phyloP scores from a whole-genome alignment of 2,797 vertebrate genomes.

The Jordanella pulchra region DNA sequence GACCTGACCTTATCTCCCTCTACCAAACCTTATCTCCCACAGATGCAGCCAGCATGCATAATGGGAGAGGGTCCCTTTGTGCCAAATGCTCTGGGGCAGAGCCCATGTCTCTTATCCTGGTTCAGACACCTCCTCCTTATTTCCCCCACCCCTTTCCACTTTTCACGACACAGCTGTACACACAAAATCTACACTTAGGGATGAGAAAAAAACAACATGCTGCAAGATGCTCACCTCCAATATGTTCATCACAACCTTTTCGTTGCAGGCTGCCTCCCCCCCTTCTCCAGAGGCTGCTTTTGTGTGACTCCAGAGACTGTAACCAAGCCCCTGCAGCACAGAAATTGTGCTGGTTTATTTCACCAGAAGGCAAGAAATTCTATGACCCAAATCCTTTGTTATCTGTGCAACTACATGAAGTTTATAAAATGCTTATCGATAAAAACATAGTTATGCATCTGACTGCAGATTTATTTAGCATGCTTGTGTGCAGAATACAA shows the following conservation, averaged over 20 bases:
- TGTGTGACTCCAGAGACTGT: conserved; percentile 46
- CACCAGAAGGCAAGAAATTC: conserved; percentile 28
- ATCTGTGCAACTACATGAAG: conserved; percentile 58
- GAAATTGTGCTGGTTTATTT: conserved; percentile 39
- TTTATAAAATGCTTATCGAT: conserved; percentile 33
- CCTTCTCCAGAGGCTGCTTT: conserved; percentile 33
- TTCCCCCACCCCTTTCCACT: conserved; percentile 15
- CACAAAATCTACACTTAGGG: conserved; percentile 50
- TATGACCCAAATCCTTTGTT: conserved; percentile 33
- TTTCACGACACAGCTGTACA: conserved; percentile 69
- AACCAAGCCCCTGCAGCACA: conserved; percentile 28
- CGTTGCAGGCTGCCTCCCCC: conserved; percentile 7
- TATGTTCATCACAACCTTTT: conserved; percentile 45
- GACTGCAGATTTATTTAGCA: conserved; percentile 21
- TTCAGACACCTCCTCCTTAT: conserved; percentile 37
- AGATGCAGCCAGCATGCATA: conserved; percentile 75
- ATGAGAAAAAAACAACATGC: conserved; percentile 47
- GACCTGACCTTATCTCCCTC: conserved; percentile 71
- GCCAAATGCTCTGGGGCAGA: conserved; percentile 70
- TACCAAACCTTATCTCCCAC: conserved; percentile 61
- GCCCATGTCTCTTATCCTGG: conserved; percentile 44
- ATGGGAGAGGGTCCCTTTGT: conserved; percentile 73
- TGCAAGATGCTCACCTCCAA: conserved; percentile 49
- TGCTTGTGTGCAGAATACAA: conserved; percentile 41
- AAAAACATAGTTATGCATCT: conserved; percentile 3